Evolutionary conservation across 2,888 invertebrate genomes (phyloP), one percentile per base, ranked within the genome.

Genomic region (Venustoraphidia nigricollis): DNA sequence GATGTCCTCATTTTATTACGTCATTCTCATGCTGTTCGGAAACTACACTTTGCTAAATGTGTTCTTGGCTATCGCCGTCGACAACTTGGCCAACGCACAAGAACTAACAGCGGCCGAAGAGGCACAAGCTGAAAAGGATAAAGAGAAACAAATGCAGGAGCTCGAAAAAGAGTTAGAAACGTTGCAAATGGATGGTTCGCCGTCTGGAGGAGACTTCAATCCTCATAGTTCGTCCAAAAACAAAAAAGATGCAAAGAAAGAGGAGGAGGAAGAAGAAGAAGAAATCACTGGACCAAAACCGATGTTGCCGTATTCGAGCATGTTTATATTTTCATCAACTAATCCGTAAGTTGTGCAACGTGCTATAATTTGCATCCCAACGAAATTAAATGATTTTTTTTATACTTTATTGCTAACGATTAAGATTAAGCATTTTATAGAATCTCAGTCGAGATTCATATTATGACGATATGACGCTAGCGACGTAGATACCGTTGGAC

Each of bases 41-140:
- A 98, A 98, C 81, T 98, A 98, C 75, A 98, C 98, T 54, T 81
- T 98, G 75, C 84, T 98, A 65, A 98, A 98, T 74, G 98, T 98
- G 69, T 98, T 98, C 85, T 93, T 99, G 91, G 98, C 98, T 77
- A 98, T 98, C 83, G 98, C 98, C 74, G 98, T 93, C 64, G 98
- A 98, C 76, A 99, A 98, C 75, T 85, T 98, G 79, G 97, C 98
- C 62, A 98, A 98, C 68, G 98, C 98, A 58, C 83, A 95, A 75
- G 98, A 99, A 75, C 77, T 99, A 63, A 98, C 98, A 62, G 97
- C 97, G 60, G 94, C 95, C 56, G 97, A 98, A 73, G 97, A 95
- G 71, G 96, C 97, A 71, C 92, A 94, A 73, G 91, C 89, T 56
- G 93, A 90, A 70, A 90, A 90, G 70, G 89, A 90, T 66, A 89